These are phyloP conservation scores for Acanthurus leucopareius DNA, from an alignment of 2,797 vertebrate species.

Conservation along the genomic window DNA sequence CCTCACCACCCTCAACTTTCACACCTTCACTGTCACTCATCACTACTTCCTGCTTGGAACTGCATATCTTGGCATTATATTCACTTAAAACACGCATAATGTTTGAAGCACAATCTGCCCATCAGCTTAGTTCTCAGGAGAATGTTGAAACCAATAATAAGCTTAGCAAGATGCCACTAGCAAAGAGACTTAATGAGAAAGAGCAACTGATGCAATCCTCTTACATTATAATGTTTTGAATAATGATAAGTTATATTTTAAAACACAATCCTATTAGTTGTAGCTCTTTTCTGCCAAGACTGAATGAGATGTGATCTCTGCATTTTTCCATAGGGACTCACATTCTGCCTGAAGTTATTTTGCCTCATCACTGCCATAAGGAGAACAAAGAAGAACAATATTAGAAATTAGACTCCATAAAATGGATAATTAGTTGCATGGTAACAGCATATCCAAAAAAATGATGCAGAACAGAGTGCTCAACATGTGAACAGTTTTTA, in stretches of 20 bases:
- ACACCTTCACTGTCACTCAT: background rate
- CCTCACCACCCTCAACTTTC: too few relatives aligned
- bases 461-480: background rate
- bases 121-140: background rate
- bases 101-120: background rate
- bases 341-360: constrained; percentile 27
- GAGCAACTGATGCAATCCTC: background rate
- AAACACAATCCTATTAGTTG: background rate
- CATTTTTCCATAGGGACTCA: constrained; percentile 25
- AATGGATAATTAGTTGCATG: constrained; percentile 21
- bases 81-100: background rate
- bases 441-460: background rate
- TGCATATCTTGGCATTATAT: background rate
- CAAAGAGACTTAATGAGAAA: background rate
- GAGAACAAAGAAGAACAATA: background rate
- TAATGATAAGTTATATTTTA: background rate
- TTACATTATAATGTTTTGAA: background rate
- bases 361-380: constrained; percentile 1
- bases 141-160: background rate
- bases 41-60: background rate
- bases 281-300: background rate
- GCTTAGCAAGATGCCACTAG: background rate
- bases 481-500: background rate
- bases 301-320: background rate
- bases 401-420: background rate